Evolutionary conservation across 92 coral and sea anemone species (phyloP).

Genomic region (Phymanthus crucifer): DNA sequence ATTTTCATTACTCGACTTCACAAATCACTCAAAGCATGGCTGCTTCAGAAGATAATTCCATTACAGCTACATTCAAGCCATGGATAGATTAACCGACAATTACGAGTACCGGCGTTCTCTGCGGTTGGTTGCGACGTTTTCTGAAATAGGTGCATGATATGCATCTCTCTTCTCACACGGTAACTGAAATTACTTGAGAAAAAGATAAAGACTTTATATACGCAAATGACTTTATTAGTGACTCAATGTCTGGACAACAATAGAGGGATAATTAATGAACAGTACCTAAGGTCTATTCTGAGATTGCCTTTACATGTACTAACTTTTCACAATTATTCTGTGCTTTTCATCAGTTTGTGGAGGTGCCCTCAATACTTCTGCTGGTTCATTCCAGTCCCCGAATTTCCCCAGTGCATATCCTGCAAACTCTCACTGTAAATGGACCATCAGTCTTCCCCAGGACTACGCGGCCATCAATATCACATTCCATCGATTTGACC

Average conservation of each 20-base stretch:
- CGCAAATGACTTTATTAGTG: background rate
- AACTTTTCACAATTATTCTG: background rate
- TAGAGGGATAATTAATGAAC: too few species aligned
- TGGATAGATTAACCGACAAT: too few species aligned
- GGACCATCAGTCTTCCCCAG: constrained; percentile 37
- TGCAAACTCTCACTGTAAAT: constrained; percentile 31
- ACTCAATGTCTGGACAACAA: background rate
- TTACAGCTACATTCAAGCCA: too few species aligned
- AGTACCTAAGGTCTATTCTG: background rate
- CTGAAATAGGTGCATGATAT: too few species aligned
- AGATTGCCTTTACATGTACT: too few species aligned
- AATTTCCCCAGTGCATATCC: constrained; percentile 42
- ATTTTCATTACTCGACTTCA: too few species aligned
- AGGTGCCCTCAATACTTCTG: background rate
- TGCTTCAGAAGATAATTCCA: too few species aligned
- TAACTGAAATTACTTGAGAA: too few species aligned
- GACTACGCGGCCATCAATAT: constrained; percentile 25
- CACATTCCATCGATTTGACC: constrained; percentile 13
- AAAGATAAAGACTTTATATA: background rate
- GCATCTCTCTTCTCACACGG: too few species aligned
- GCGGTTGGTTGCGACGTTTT: too few species aligned
- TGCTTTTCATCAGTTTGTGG: constrained; percentile 24
- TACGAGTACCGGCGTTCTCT: too few species aligned
- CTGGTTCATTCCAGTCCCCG: constrained; percentile 38
- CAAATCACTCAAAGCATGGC: too few species aligned